Evolutionary conservation across 2,888 invertebrate species (phyloP).

Genomic region (Taphrorychus bicolor): DNA sequence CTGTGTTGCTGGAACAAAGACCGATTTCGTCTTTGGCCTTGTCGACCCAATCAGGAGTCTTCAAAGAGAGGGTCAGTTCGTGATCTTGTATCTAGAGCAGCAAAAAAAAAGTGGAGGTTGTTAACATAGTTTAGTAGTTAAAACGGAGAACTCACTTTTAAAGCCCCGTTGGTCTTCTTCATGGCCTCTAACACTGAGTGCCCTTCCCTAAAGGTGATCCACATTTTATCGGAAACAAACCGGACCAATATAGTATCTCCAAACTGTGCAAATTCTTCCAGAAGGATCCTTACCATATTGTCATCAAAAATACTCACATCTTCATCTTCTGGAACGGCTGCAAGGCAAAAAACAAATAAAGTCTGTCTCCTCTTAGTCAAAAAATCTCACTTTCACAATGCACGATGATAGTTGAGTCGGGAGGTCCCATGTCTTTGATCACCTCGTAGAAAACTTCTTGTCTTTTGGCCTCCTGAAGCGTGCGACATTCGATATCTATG

Average conservation of each 20-base stretch:
- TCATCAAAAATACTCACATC: slow-evolving; percentile 77
- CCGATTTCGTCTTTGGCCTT: slow-evolving; percentile 83
- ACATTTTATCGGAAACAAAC: slow-evolving; percentile 88
- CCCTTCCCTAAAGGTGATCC: slow-evolving; percentile 92
- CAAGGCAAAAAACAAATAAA: not conserved
- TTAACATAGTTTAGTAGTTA: too few relatives aligned
- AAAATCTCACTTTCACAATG: slow-evolving; percentile 52
- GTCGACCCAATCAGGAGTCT: slow-evolving; percentile 85
- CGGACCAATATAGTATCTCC: slow-evolving; percentile 91
- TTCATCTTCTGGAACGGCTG: slow-evolving; percentile 56
- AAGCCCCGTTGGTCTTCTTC: slow-evolving; percentile 50
- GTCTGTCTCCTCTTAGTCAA: not conserved
- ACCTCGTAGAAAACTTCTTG: slow-evolving; percentile 81
- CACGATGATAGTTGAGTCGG: slow-evolving; percentile 92
- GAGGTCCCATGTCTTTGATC: slow-evolving; percentile 88
- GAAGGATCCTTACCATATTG: slow-evolving; percentile 77
- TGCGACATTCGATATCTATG: slow-evolving; percentile 85
- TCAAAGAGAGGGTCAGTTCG: slow-evolving; percentile 74
- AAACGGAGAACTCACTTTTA: slow-evolving; percentile 36
- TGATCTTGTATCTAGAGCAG: slow-evolving; percentile 66
- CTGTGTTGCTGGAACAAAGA: slow-evolving; percentile 84
- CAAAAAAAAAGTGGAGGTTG: not conserved
- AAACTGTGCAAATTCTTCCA: slow-evolving; percentile 82
- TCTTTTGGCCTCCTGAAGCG: slow-evolving; percentile 78
- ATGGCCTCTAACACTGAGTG: slow-evolving; percentile 82